Evolutionary conservation across 2,113 vertebrate genomes (phyloP).

Genomic region (Grammomys surdaster): DNA sequence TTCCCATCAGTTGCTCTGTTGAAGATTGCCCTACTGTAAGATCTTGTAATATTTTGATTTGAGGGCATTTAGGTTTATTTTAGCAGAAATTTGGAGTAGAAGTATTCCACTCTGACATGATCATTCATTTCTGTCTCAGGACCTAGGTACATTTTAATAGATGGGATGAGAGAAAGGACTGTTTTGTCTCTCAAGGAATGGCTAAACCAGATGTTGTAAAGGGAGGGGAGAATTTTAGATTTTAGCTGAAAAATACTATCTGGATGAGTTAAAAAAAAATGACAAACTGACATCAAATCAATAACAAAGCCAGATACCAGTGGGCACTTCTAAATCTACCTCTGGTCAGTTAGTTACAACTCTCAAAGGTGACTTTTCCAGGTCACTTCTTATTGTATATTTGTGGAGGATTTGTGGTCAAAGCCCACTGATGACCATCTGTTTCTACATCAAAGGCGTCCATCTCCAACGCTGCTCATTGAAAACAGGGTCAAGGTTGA

Average conservation of each 20-base stretch:
- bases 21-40: constrained; percentile 71
- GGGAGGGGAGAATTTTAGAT: constrained; percentile 72
- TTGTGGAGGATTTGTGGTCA: constrained; percentile 64
- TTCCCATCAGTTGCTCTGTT: constrained; percentile 37
- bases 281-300: constrained; percentile 35
- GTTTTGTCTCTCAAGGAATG: constrained; percentile 86
- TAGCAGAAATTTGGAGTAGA: constrained; percentile 68
- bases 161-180: constrained; percentile 86
- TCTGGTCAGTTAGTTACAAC: constrained; percentile 49
- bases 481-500: constrained; percentile 46
- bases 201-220: constrained; percentile 87
- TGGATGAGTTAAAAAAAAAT: constrained; percentile 60
- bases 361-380: constrained; percentile 68
- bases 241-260: constrained; percentile 78
- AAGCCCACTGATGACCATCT: constrained; percentile 43
- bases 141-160: constrained; percentile 80
- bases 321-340: not conserved
- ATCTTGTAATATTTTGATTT: constrained; percentile 80
- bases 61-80: constrained; percentile 77
- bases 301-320: constrained; percentile 33
- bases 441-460: constrained; percentile 74
- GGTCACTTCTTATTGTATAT: constrained; percentile 77
- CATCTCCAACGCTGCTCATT: not conserved
- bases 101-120: constrained; percentile 76
- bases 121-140: constrained; percentile 81